Percentiles rank a stretch among this genome's conserved stretches.
phyloP scores from a whole-genome alignment of 2,113 vertebrate species.

The Rattus rattus region DNA sequence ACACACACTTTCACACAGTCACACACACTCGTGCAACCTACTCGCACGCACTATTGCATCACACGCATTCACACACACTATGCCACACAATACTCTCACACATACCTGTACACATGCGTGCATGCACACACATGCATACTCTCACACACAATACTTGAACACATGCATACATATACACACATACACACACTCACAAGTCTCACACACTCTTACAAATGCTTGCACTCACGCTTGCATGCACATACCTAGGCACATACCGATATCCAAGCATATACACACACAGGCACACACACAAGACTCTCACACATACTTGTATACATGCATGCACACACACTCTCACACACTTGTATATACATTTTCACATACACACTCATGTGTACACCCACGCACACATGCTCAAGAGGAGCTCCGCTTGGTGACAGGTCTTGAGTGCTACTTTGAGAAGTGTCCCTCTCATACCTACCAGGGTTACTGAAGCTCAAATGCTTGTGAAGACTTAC shows the following conservation, averaged over 20 bases:
- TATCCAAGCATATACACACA: not conserved
- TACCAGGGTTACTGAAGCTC: not conserved
- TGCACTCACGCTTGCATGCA: not conserved
- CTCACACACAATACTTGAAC: not conserved
- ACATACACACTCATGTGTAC: not conserved
- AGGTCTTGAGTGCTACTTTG: not conserved
- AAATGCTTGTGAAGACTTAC: not conserved
- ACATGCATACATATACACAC: not conserved
- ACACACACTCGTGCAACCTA: not conserved
- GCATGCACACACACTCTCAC: not conserved
- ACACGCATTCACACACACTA: not conserved
- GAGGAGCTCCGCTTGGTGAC: not conserved
- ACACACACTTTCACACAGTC: not conserved
- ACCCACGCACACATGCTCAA: not conserved
- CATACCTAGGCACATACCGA: not conserved
- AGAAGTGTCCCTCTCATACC: not conserved
- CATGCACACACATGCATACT: too few relatives aligned
- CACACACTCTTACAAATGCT: not conserved
- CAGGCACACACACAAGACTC: not conserved
- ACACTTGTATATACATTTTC: not conserved
- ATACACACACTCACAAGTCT: not conserved
- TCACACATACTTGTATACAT: not conserved
- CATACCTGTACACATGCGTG: not conserved
- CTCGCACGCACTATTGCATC: not conserved
- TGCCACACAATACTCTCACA: not conserved